Evolutionary conservation across 2,888 invertebrate genomes (phyloP), one percentile per base, ranked within the genome.

Genomic region (Hyles lineata): DNA sequence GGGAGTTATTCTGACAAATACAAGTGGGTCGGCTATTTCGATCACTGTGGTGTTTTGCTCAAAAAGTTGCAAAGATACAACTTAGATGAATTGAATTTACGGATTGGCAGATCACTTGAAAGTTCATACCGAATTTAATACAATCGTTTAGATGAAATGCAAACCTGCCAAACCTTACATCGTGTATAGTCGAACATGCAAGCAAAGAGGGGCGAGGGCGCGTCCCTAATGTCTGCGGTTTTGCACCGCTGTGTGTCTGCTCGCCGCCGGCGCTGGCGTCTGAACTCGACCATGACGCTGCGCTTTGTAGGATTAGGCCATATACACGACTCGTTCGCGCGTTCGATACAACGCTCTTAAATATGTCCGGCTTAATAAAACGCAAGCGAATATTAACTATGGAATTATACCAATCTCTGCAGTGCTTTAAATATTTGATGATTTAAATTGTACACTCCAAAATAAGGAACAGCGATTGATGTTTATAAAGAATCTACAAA

Each of bases 141-240:
- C 11, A 43, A 43, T 43, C 11, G 43, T 43, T 11, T 43, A 43
- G 43, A 35, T 35, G 35, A 35, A 43, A 50, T 17, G 23, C 17
- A 50, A 67, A 17, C 50, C 50, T 23, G 23, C 21, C 23, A 19
- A 67, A 67, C 50, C 23, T 67, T 21, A 11, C 60, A 11, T 60
- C 25, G 50, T 25, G 17, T 50, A 50, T 25, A 62, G 25, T 62
- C 19, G 17, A 19, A 29, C 32, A 62, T 32, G 32, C n/a, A 50
- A 15, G 21, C 21, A 43, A 15, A 67, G 15, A 23, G 23, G 23
- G 67, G 67, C 67, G 50, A 67, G 63, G 63, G 63, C 55, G 70
- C 62, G 55, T 19, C 76, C 80, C 79, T 76, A 67, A 35, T 72
- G 81, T 80, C 80, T 80, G 80, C 78, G 80, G 80, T 80, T 70